Conservation (phyloP, 2,113 vertebrate genomes). For the Psophia crepitans region DNA sequence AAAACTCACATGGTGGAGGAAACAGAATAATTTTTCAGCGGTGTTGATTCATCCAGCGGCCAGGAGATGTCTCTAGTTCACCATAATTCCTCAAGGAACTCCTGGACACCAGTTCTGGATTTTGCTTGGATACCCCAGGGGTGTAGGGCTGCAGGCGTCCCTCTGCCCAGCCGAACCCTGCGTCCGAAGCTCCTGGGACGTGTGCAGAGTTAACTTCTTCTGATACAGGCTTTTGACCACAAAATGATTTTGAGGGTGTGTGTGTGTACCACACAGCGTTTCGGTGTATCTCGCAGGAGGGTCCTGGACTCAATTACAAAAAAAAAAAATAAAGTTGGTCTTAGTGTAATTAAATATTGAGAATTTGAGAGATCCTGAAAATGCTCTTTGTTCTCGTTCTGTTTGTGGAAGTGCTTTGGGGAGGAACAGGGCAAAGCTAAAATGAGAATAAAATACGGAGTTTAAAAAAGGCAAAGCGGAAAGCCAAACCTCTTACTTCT, state of each 20-base stretch:
- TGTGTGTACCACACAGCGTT: too few species aligned
- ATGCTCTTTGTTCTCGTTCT: not conserved
- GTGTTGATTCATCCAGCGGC: not conserved
- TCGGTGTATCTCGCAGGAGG: not conserved
- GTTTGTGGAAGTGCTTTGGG: not conserved
- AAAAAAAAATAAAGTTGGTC: too few species aligned
- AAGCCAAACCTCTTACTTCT: not conserved
- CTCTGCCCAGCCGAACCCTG: fast-evolving
- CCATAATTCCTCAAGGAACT: not conserved
- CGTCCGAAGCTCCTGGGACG: not conserved
- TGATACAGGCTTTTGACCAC: not conserved
- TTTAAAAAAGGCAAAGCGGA: not conserved
- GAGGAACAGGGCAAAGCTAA: not conserved
- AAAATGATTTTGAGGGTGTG: fast-evolving
- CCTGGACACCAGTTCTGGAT: not conserved
- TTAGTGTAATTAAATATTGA: fast-evolving
- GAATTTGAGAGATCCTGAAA: not conserved
- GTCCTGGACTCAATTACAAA: not conserved
- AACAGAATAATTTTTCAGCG: not conserved
- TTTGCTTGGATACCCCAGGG: not conserved
- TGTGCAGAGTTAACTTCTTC: not conserved
- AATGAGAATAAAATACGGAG: not conserved
- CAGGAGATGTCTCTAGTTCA: slow-evolving; percentile 66
- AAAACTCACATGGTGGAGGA: not conserved
- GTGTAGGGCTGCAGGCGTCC: not conserved